Evolutionary conservation across 2,113 vertebrate species (phyloP), one percentile per base, ranked within the genome.

Genomic region (Vulpes lagopus): DNA sequence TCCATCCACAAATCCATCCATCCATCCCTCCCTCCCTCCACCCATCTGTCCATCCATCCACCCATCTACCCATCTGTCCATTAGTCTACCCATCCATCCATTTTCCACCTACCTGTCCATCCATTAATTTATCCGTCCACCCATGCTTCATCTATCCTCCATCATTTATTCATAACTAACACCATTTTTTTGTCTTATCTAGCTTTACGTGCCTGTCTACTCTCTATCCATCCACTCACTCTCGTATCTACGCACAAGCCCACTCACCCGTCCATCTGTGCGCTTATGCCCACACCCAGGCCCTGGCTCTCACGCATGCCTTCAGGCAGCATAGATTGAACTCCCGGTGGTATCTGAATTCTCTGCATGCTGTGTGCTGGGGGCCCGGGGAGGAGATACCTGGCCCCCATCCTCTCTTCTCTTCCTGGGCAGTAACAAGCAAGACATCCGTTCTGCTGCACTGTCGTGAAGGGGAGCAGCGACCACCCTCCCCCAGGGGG

Each of bases 201-300:
- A 79, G 17, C 17, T 80, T 80, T 80, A 19, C n/a, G 78, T 32
- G 4, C 3, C 10, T 25, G 9, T 10, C 22, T n/a, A 6, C 17
- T 43, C 1, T 20, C 64, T 12, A 27, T 59, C 9, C n/a, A 27
- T n/a, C 5, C 5, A 38, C 4, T 15, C 23, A 5, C 2, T 22
- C 23, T 30, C 12, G 6, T 11, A 67, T 7, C 19, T 2, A 32
- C 5, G 11, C 27, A 53, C 5, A 15, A 16, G 15, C 43, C 3
- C 43, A 49, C 14, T 3, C 59, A n/a, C 9, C 43, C 0, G 1
- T 27, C 74, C 22, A 20, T 35, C 19, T 0, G 25, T 9, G 8
- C 8, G 1, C 2, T 0, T 3, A 19, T 9, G 6, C 9, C 4
- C 22, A 3, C 43, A 12, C 8, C 2, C 43, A 43, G 64, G 27